Percentiles rank a stretch among this genome's conserved stretches.
Evolutionary conservation across 1,140 invertebrate species (phyloP).

Genomic region (Drosophila nikananu): DNA sequence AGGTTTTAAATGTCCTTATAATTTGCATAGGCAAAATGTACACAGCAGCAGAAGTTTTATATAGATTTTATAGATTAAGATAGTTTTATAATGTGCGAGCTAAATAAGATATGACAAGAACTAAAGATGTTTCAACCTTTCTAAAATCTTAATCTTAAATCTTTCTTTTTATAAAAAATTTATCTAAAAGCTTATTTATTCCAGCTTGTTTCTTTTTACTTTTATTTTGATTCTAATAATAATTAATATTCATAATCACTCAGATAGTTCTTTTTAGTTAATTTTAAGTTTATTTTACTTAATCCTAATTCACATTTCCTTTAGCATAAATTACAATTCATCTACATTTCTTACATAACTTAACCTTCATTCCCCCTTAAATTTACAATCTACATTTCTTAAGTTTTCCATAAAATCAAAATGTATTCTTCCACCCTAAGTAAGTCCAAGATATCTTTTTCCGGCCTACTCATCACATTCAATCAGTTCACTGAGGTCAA

Average conservation of each 20-base stretch:
- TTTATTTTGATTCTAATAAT: too few relatives aligned
- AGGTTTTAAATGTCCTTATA: conserved; percentile 36
- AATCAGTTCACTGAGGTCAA: conserved; percentile 25
- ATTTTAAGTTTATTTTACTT: too few relatives aligned
- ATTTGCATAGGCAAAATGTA: conserved; percentile 47
- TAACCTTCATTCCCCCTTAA: not conserved
- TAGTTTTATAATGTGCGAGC: too few relatives aligned
- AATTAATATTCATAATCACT: too few relatives aligned
- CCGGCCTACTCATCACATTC: conserved; percentile 37
- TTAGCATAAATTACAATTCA: not conserved
- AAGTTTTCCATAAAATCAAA: not conserved
- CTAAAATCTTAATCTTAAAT: too few relatives aligned
- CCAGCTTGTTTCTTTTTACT: too few relatives aligned
- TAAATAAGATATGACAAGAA: too few relatives aligned
- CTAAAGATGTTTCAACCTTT: too few relatives aligned
- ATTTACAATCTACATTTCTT: not conserved
- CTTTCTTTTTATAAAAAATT: too few relatives aligned
- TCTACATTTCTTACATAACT: not conserved
- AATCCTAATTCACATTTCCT: too few relatives aligned
- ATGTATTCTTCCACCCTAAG: not conserved
- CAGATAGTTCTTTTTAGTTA: too few relatives aligned
- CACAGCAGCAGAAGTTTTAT: not conserved
- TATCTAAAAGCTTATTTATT: too few relatives aligned
- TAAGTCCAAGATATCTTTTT: not conserved
- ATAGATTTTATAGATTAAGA: not conserved